A percentile compares a stretch with the other conserved stretches of the same genome.
Evolutionary conservation across 1,140 invertebrate species (phyloP).

Genomic region (Pseudomyrmex flavicornis): DNA sequence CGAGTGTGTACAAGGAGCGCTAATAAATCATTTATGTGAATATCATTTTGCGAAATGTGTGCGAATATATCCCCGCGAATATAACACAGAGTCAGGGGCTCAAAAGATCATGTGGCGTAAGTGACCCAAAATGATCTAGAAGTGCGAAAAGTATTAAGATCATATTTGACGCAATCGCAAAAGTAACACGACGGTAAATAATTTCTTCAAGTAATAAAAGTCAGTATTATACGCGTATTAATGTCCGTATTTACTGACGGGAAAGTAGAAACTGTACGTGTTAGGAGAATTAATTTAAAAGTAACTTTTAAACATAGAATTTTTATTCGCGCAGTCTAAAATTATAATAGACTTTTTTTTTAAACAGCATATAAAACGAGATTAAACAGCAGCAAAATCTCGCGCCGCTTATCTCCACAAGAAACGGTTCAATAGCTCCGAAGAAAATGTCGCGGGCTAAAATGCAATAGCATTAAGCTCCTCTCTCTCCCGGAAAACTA

Average conservation of each 20-base stretch:
- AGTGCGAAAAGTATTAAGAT: conserved; percentile 33
- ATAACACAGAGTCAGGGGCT: neutral
- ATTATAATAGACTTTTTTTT: too few relatives aligned
- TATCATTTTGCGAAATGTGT: conserved; percentile 29
- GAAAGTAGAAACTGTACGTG: too few relatives aligned
- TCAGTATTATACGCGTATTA: too few relatives aligned
- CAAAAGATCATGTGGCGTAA: conserved; percentile 5
- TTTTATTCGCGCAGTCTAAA: too few relatives aligned
- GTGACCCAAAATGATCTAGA: conserved; percentile 22
- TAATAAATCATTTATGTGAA: conserved; percentile 51
- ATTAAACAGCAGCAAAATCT: too few relatives aligned
- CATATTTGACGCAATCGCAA: neutral
- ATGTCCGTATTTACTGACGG: too few relatives aligned
- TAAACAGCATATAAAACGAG: too few relatives aligned
- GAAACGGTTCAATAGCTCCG: conserved; percentile 6
- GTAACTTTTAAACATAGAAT: too few relatives aligned
- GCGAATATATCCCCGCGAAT: neutral
- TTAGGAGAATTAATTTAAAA: too few relatives aligned
- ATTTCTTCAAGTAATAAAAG: too few relatives aligned
- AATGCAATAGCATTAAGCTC: conserved; percentile 35
- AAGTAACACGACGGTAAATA: neutral
- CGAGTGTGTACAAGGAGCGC: neutral
- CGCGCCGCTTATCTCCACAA: conserved; percentile 12
- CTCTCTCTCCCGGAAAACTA: conserved; percentile 40
- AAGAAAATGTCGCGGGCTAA: conserved; percentile 40